phyloP scores from a whole-genome alignment of 2,888 invertebrate species.

The Temnothorax unifasciatus region DNA sequence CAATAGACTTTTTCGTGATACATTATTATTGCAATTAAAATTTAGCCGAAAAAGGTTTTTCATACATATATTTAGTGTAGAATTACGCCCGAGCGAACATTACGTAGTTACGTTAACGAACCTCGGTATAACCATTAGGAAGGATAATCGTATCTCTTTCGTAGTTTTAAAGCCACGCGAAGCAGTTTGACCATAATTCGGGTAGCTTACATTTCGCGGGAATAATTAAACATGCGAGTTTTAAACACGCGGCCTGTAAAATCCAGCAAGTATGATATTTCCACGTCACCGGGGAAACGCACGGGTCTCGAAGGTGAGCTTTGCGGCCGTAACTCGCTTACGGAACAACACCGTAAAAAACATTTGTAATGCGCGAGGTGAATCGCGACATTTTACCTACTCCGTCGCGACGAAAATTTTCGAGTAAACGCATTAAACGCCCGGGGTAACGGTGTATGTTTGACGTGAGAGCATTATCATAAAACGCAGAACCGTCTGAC shows the following conservation, averaged over 20 bases:
- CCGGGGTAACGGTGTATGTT: conserved; percentile 42
- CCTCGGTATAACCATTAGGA: conserved; percentile 42
- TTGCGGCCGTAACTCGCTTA: conserved; percentile 20
- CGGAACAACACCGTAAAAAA: conserved; percentile 39
- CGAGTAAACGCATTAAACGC: conserved; percentile 51
- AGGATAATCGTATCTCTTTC: conserved; percentile 50
- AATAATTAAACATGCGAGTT: conserved; percentile 53
- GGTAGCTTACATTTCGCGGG: conserved; percentile 42
- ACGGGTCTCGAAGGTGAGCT: conserved; percentile 19
- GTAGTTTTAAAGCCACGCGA: conserved; percentile 53
- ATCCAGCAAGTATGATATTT: conserved; percentile 45
- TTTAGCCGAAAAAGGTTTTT: conserved; percentile 1
- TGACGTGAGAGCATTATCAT: conserved; percentile 48
- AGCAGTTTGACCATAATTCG: conserved; percentile 43
- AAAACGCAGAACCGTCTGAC: conserved; percentile 50
- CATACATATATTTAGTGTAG: conserved; percentile 13
- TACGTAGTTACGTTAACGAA: conserved; percentile 36
- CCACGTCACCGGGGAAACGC: conserved; percentile 30
- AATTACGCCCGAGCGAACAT: conserved; percentile 24
- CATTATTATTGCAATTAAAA: conserved; percentile 23
- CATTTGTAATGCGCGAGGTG: conserved; percentile 46
- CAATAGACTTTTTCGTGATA: not conserved
- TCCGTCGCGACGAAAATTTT: conserved; percentile 43
- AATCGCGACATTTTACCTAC: conserved; percentile 37
- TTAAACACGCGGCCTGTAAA: conserved; percentile 48